phyloP scores from a whole-genome alignment of 1,140 invertebrate genomes.

The Drosophila pachea region DNA sequence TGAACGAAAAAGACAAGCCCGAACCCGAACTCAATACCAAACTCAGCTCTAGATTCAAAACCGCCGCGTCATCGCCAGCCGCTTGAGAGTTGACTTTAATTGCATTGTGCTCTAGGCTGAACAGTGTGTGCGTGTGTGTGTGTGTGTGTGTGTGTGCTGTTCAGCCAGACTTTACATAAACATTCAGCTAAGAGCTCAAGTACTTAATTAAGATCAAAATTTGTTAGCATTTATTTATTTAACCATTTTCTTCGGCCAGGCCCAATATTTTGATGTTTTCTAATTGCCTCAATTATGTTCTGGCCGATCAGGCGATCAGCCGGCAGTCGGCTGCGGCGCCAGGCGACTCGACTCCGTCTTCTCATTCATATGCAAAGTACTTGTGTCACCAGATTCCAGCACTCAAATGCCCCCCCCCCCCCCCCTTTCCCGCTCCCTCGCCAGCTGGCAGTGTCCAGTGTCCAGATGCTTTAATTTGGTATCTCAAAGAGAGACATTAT shows the following conservation, averaged over 20 bases:
- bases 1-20: not conserved
- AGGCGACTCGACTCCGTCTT: conserved; percentile 38
- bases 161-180: conserved; percentile 58
- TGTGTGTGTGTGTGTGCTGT: conserved; percentile 12
- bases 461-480: conserved; percentile 75
- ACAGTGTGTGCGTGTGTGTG: not conserved
- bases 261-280: conserved; percentile 75
- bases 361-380: conserved; percentile 69
- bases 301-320: not conserved
- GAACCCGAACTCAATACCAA: too few species aligned
- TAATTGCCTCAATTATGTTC: conserved; percentile 74
- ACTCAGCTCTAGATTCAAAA: conserved; percentile 15
- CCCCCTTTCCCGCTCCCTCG: too few species aligned
- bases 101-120: not conserved
- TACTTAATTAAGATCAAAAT: conserved; percentile 72
- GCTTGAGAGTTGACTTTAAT: conserved; percentile 10
- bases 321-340: conserved; percentile 19
- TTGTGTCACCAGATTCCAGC: conserved; percentile 47
- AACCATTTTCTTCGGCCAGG: conserved; percentile 57
- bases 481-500: conserved; percentile 75
- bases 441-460: conserved; percentile 15
- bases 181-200: conserved; percentile 64
- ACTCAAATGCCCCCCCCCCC: conserved; percentile 10
- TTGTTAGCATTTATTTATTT: conserved; percentile 66
- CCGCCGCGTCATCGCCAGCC: conserved; percentile 56